Base-by-base conservation (phyloP, 2,888 invertebrate genomes). In the Cephonodes hylas region DNA sequence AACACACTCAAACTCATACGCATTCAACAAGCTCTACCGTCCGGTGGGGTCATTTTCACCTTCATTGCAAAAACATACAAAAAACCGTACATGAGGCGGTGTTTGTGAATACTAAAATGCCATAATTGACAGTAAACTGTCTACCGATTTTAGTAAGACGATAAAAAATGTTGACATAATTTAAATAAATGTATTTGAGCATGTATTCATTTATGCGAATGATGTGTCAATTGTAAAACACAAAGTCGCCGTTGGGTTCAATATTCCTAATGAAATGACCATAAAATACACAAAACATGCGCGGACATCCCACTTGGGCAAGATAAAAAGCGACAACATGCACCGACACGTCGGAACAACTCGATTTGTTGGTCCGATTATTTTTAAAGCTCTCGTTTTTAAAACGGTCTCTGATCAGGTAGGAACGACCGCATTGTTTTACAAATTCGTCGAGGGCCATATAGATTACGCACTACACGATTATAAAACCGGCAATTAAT, bases 301-400 rank as follows among this genome's bases (percentile, higher is more conserved):
- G 81, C 76, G 77, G 87, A 83, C 84, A 83, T 82, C 88, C 88
- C 83, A 85, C 86, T 80, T 86, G 71, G 84, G 78, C 82, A 80
- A 81, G 84, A 83, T 89, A 88, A 61, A 88, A 85, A 79, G 73
- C 74, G 77, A 83, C 82, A 84, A 79, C 90, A 80, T 90, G 91
- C 91, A 85, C 81, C 77, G 84, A 91, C 91, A 90, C 86, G 90
- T 91, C 80, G 75, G 79, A 87, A 84, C 84, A 85, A 77, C 80
- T 81, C 84, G 88, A 88, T 89, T 85, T 89, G 87, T 88, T 79
- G 82, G 79, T 77, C 81, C 83, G 85, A 88, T 90, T 87, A 86
- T 84, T 80, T 84, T 82, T 75, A 76, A 79, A 73, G 70, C 70
- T 72, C 67, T 70, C 68, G 64, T 61, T 63, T 66, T 71, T 71